Conservation (phyloP, 35 echinoderm and acorn worm genomes). For the Eucidaris tribuloides region DNA sequence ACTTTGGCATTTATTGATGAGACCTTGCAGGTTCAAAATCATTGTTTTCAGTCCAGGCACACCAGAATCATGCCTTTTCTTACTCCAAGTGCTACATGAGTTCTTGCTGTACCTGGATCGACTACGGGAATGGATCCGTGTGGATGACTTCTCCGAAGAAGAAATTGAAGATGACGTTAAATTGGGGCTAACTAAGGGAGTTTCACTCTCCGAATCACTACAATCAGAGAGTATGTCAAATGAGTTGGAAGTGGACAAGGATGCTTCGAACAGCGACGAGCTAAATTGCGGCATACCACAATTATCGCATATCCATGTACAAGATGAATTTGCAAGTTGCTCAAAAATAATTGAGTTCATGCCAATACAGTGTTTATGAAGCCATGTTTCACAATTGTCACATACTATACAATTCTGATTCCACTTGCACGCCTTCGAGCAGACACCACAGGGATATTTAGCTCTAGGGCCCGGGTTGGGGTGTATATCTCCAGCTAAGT, state of each 20-base stretch:
- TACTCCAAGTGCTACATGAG: too few species aligned
- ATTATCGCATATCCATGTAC: neutral
- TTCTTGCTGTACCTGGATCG: too few species aligned
- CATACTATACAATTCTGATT: neutral
- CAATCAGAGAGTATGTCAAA: neutral
- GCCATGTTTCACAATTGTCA: neutral
- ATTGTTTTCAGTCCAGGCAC: too few species aligned
- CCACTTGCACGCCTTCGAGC: neutral
- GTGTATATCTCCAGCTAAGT: too few species aligned
- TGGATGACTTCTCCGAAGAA: too few species aligned
- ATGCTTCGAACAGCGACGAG: neutral
- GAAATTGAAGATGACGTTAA: too few species aligned
- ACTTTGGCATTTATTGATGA: too few species aligned
- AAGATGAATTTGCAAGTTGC: neutral
- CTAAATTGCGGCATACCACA: neutral
- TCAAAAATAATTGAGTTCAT: neutral
- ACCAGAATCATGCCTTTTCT: too few species aligned
- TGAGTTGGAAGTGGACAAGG: neutral
- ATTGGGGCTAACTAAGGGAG: neutral
- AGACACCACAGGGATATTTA: neutral
- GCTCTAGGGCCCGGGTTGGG: too few species aligned
- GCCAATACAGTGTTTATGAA: neutral
- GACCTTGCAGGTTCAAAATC: too few species aligned
- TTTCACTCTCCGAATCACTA: neutral
- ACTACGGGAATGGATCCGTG: too few species aligned